A percentile compares a stretch with the other conserved stretches of the same genome.
These are phyloP conservation scores for Neocrepidodera transversa DNA, from an alignment of 2,888 invertebrate genomes.

Conservation along the genomic window DNA sequence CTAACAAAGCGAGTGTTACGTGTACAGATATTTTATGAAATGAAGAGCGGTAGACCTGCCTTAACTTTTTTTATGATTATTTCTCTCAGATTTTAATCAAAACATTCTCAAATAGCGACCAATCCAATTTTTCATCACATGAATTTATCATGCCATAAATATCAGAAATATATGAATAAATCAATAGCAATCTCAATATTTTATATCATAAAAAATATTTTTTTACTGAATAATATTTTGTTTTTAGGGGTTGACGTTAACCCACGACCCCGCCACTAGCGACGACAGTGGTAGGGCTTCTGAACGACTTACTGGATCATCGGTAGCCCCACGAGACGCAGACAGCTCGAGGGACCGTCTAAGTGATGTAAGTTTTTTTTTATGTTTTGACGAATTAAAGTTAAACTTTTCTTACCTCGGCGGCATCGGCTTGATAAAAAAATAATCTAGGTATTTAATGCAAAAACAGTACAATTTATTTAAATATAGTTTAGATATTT, in stretches of 20 bases:
- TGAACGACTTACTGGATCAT: constrained; percentile 80
- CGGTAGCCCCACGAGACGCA: constrained; percentile 77
- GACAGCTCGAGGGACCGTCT: constrained; percentile 85
- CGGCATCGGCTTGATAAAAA: neutral
- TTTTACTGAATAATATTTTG: no score
- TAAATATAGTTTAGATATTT: neutral
- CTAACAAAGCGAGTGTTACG: no score
- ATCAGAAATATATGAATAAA: no score
- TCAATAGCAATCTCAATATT: no score
- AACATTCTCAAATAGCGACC: no score
- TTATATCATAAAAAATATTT: no score
- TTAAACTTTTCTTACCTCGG: neutral
- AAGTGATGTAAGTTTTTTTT: constrained; percentile 76
- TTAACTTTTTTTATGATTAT: no score
- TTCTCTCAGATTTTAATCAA: no score
- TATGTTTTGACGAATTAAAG: constrained; percentile 41
- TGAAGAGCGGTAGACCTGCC: no score
- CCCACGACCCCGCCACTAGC: constrained; percentile 82
- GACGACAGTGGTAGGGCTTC: constrained; percentile 85
- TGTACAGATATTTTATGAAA: no score
- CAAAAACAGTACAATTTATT: neutral
- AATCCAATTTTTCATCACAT: no score
- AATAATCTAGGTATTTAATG: neutral
- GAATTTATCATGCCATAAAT: no score
- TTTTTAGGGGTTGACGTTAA: constrained; percentile 73